Conservation (phyloP, 1,140 invertebrate genomes). For the Leptinotarsa lineolata region DNA sequence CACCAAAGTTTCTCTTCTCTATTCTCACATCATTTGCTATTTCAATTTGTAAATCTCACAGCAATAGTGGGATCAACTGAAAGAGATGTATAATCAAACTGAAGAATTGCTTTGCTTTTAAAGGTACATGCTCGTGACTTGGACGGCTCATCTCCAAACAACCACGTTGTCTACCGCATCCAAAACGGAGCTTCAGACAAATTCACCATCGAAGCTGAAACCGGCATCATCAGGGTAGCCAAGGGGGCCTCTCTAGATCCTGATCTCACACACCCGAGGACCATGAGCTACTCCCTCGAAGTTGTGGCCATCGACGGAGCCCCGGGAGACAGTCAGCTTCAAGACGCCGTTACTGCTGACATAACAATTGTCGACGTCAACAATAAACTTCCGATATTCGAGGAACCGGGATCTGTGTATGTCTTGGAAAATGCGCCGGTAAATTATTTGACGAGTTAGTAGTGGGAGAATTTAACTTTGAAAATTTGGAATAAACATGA, state of each 20-base stretch:
- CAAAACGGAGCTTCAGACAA: slow-evolving; percentile 87
- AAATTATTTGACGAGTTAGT: slow-evolving; percentile 33
- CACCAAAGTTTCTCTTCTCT: no score
- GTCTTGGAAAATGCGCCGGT: slow-evolving; percentile 79
- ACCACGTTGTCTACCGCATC: slow-evolving; percentile 85
- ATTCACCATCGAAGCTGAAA: slow-evolving; percentile 84
- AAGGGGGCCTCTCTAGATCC: slow-evolving; percentile 86
- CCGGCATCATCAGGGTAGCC: slow-evolving; percentile 83
- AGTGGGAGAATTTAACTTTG: neutral
- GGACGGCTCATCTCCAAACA: slow-evolving; percentile 86
- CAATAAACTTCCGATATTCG: slow-evolving; percentile 81
- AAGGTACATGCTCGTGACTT: slow-evolving; percentile 81
- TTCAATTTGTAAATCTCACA: no score
- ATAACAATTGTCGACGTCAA: slow-evolving; percentile 89
- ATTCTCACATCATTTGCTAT: no score
- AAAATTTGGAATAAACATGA: no score
- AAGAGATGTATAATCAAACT: neutral
- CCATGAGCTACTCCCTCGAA: slow-evolving; percentile 67
- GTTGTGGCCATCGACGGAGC: slow-evolving; percentile 86
- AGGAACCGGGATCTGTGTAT: slow-evolving; percentile 68
- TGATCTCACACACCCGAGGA: slow-evolving; percentile 79
- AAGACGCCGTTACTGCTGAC: slow-evolving; percentile 74
- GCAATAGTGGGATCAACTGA: no score
- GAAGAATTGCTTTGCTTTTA: slow-evolving; percentile 58
- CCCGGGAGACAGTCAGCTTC: slow-evolving; percentile 76